Evolutionary conservation across 2,113 vertebrate genomes (phyloP).

Genomic region (Pterocles burchelli): DNA sequence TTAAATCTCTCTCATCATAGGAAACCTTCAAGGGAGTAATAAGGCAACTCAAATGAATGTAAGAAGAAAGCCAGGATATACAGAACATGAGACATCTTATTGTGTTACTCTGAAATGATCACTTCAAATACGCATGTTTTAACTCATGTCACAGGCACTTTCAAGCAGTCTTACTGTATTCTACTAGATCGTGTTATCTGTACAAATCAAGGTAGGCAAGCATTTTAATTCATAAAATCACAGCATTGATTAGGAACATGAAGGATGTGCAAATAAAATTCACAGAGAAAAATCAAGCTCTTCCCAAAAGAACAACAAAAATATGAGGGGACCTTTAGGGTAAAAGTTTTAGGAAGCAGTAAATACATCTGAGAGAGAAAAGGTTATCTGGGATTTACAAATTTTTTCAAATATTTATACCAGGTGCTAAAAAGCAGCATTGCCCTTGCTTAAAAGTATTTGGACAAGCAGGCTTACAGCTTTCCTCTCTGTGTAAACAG

Average conservation of each 20-base stretch:
- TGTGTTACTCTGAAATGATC: not conserved
- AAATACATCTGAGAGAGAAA: conserved; percentile 77
- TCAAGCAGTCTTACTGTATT: not conserved
- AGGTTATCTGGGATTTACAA: conserved; percentile 85
- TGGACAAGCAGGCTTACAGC: conserved; percentile 77
- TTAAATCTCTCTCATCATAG: not conserved
- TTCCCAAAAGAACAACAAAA: not conserved
- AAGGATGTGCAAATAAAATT: not conserved
- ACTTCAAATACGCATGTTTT: not conserved
- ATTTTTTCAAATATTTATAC: conserved; percentile 95
- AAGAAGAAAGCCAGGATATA: not conserved
- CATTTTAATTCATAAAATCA: not conserved
- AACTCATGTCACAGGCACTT: not conserved
- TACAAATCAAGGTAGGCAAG: not conserved
- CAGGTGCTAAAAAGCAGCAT: conserved; percentile 85
- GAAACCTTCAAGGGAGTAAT: not conserved
- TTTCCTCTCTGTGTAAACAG: conserved; percentile 87
- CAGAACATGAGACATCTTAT: not conserved
- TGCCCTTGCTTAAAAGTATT: conserved; percentile 79
- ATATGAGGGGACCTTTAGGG: conserved; percentile 36
- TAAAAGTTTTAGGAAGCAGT: conserved; percentile 80
- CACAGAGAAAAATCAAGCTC: not conserved
- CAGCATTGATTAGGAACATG: not conserved
- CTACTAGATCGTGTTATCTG: not conserved
- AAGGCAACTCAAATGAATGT: not conserved